Conservation (phyloP, 2,888 invertebrate species). For the Hymenopus coronatus region DNA sequence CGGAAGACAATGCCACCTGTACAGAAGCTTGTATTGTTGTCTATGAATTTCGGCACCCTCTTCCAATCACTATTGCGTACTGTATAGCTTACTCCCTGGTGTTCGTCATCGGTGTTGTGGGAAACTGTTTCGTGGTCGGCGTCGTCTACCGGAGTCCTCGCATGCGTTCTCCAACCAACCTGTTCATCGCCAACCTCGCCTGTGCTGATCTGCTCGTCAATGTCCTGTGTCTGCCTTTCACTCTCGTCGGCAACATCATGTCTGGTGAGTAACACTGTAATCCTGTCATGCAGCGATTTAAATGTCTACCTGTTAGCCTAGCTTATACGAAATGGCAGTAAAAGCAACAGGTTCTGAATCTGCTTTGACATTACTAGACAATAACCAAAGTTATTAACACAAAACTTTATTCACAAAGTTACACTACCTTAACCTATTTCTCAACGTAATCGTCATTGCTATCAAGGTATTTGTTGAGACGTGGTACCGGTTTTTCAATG, state of each 20-base stretch:
- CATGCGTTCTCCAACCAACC: constrained; percentile 54
- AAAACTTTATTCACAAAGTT: no score
- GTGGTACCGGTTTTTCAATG: no score
- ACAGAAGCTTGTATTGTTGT: neutral
- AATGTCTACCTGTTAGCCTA: no score
- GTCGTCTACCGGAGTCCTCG: constrained; percentile 45
- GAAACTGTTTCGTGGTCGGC: constrained; percentile 47
- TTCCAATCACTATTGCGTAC: constrained; percentile 36
- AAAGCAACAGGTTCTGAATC: no score
- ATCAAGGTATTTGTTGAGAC: no score
- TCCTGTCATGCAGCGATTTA: no score
- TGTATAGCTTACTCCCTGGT: constrained; percentile 35
- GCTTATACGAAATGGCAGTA: no score
- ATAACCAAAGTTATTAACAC: no score
- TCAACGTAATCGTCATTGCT: no score
- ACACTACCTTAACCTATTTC: no score
- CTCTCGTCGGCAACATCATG: constrained; percentile 54
- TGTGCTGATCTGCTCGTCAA: constrained; percentile 57
- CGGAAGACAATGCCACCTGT: neutral
- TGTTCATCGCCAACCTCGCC: constrained; percentile 56
- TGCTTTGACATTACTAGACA: no score
- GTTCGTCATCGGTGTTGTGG: constrained; percentile 45
- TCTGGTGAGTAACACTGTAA: constrained; percentile 48
- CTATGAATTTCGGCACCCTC: neutral
- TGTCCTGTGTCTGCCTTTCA: constrained; percentile 57